Base-by-base conservation (phyloP, 2,113 vertebrate genomes). In the Prunella himalayana region DNA sequence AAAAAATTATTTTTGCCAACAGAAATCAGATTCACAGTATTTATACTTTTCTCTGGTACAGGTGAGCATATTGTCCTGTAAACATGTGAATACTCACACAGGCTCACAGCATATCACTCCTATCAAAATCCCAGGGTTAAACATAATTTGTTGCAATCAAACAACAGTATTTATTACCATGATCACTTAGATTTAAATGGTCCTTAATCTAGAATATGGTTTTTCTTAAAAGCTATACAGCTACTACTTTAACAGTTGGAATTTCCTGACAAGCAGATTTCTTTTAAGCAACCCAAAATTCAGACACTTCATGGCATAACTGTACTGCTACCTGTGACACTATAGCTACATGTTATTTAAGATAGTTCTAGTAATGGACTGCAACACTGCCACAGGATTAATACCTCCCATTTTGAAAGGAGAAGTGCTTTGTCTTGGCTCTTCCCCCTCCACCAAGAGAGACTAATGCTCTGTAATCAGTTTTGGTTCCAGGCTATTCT, bases 371-470 rank as follows among this genome's bases (percentile, higher is more conserved):
- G 68, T 60, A 60, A 28, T 0, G n/a, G 35, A 78, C 47, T 66
- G 64, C 56, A 81, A 24, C 0, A 3, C 18, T 80, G 60, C n/a
- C 82, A 90, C 30, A 93, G 64, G 44, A 78, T 68, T 75, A 90
- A 84, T 59, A 77, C 3, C 54, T 90, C 59, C 79, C 51, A 68
- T 70, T 90, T 23, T 78, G 49, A 93, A 94, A 92, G 68, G 5
- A 82, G 33, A 88, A 94, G 72, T 69, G 82, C 73, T 88, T 93
- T 91, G 54, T 84, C 78, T 70, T 56, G 33, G 82, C 84, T 87
- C 69, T 75, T 64, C 20, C 66, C n/a, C 8, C 44, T 80, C 18
- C 6, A 3, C 33, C 41, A 70, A 59, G 13, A 13, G 7, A 83
- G 20, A 5, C 11, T 27, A 73, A 80, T n/a, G 30, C 17, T 44